Percentiles rank a stretch among this genome's conserved stretches.
phyloP scores from a whole-genome alignment of 2,797 vertebrate species.

The Myripristis murdjan region DNA sequence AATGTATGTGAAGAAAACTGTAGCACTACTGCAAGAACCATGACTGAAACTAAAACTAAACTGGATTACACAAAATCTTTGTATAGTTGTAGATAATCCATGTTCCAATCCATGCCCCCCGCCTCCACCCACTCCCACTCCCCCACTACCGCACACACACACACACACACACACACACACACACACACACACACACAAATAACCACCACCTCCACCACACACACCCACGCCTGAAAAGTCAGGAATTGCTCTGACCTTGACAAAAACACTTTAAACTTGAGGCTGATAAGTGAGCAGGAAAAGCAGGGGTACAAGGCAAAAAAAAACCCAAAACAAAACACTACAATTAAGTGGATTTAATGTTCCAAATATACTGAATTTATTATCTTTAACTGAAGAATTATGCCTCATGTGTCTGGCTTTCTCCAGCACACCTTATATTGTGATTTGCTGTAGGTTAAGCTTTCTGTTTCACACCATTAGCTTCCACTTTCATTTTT shows the following conservation, averaged over 20 bases:
- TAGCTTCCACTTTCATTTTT: conserved; percentile 72
- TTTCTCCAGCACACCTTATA: not conserved
- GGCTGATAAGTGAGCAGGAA: not conserved
- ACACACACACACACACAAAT: no score
- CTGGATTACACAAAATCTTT: not conserved
- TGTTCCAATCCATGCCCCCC: no score
- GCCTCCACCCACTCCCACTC: no score
- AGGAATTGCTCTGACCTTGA: not conserved
- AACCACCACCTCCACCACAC: no score
- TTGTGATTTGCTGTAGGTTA: not conserved
- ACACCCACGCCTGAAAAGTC: not conserved
- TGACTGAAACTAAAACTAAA: not conserved
- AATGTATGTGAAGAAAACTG: not conserved
- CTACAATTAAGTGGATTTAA: not conserved
- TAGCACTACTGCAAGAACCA: not conserved
- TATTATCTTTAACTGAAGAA: no score
- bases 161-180: no score
- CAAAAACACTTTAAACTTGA: conserved; percentile 2
- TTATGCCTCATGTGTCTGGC: no score
- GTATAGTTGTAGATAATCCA: not conserved
- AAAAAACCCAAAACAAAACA: not conserved
- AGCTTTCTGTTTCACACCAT: conserved; percentile 48
- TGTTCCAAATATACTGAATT: not conserved
- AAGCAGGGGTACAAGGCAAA: not conserved
- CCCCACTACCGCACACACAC: no score